Conservation (phyloP, 1,140 invertebrate species). For the Zeugodacus cucurbitae region DNA sequence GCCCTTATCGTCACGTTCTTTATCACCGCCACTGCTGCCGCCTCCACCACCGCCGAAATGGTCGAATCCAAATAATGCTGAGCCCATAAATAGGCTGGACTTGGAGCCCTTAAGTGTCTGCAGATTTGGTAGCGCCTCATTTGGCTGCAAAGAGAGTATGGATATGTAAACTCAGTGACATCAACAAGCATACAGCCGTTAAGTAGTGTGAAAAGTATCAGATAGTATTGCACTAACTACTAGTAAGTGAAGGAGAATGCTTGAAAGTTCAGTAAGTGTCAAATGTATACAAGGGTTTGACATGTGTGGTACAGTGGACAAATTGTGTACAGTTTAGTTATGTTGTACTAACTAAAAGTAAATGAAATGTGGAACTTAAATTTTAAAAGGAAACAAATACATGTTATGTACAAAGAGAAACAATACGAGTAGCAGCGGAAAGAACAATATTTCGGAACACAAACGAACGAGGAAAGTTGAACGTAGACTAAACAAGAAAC, state of each 20-base stretch:
- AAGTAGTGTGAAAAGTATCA: neutral
- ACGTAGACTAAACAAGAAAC: neutral
- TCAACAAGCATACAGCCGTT: neutral
- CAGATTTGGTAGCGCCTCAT: slow-evolving; percentile 66
- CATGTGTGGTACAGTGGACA: slow-evolving; percentile 38
- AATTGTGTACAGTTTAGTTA: neutral
- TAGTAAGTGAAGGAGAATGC: neutral
- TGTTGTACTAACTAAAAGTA: neutral
- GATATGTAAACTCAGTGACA: neutral
- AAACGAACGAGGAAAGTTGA: neutral
- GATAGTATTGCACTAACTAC: slow-evolving; percentile 29
- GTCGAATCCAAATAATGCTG: slow-evolving; percentile 60
- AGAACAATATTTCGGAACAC: neutral
- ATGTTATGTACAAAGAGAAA: neutral
- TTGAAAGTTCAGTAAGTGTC: slow-evolving; percentile 40
- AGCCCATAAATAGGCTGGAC: slow-evolving; percentile 67
- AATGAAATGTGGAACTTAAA: neutral
- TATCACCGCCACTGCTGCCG: slow-evolving; percentile 39
- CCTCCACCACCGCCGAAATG: slow-evolving; percentile 48
- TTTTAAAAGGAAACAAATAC: neutral
- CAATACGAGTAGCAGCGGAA: neutral
- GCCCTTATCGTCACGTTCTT: slow-evolving; percentile 49
- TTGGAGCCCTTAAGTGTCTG: slow-evolving; percentile 71
- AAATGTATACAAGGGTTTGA: slow-evolving; percentile 50
- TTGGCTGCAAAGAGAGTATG: slow-evolving; percentile 63